Conservation (phyloP, 2,888 invertebrate species). For the Melangyna quadrimaculata region DNA sequence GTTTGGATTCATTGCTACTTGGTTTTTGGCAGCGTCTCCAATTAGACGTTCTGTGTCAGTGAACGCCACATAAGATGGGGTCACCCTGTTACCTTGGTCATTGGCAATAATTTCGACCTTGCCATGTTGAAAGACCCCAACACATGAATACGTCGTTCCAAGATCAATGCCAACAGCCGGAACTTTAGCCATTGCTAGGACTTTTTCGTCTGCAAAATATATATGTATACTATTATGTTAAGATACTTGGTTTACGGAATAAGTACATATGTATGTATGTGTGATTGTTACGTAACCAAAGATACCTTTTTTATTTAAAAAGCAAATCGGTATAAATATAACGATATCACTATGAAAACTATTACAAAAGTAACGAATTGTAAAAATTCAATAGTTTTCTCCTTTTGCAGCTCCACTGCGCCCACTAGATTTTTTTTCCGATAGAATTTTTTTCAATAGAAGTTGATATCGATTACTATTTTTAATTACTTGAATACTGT, state of each 20-base stretch:
- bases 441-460: constrained; percentile 44
- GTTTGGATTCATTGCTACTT: constrained; percentile 94
- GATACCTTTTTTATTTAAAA: constrained; percentile 74
- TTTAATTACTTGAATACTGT: constrained; percentile 45
- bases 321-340: constrained; percentile 80
- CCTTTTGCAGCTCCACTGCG: constrained; percentile 81
- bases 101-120: constrained; percentile 93
- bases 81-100: constrained; percentile 91
- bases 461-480: constrained; percentile 16
- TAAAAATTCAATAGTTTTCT: constrained; percentile 80
- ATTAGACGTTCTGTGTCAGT: constrained; percentile 93
- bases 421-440: constrained; percentile 69
- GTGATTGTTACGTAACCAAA: constrained; percentile 31
- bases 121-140: constrained; percentile 94
- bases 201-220: constrained; percentile 79
- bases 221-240: background rate
- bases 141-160: constrained; percentile 96
- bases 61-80: constrained; percentile 90
- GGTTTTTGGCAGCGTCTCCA: constrained; percentile 93
- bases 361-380: constrained; percentile 80
- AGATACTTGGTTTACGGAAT: background rate
- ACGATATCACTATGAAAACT: constrained; percentile 79
- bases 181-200: constrained; percentile 82
- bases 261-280: too few relatives aligned
- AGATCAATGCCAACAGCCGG: constrained; percentile 85